Base-by-base conservation (phyloP, 2,888 invertebrate genomes). In the Gonocerus acuteangulatus region DNA sequence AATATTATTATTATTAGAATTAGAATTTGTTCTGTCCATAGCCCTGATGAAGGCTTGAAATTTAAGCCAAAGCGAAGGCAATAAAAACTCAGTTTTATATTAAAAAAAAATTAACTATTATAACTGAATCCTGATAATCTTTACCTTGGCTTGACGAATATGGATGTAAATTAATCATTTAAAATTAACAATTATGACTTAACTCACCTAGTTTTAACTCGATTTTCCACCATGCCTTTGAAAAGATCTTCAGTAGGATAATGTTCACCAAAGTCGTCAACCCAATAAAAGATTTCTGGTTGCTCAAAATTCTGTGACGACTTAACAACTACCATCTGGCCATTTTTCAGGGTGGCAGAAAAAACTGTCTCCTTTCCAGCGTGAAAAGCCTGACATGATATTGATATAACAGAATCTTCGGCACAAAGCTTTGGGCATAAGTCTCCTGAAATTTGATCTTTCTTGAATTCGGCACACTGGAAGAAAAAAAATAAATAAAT, bases 291-390 rank as follows among this genome's bases (percentile, higher is more conserved):
- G 19, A 54, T 63, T 36, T 63, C 57, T 22, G 57, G 62, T 2
- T 56, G 63, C 27, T 65, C 67, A 47, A 34, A 36, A 4, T 63
- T 59, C 9, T 56, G 62, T 34, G 79, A 76, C 11, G 78, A 75
- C 72, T 84, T 84, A 70, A 83, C 81, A 6, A 83, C 77, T 7
- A 83, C 72, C 54, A 75, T 77, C n/a, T 76, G 77, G 7, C 61
- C 61, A 48, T 79, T 75, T 68, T 78, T 78, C 78, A 80, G 82
- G 68, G 76, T 75, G 13, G 79, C 82, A 54, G 79, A 78, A 71
- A 83, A 83, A 6, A 82, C 80, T 0, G 79, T 76, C 69, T 80
- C 80, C 72, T 83, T 84, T 18, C 81, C 82, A 36, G 77, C 75
- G 67, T 80, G 78, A 67, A 82, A 80, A 47, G 80, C 79, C 66